Base-by-base conservation (phyloP, 2,797 vertebrate species). In the Myoxocephalus aenaeus region DNA sequence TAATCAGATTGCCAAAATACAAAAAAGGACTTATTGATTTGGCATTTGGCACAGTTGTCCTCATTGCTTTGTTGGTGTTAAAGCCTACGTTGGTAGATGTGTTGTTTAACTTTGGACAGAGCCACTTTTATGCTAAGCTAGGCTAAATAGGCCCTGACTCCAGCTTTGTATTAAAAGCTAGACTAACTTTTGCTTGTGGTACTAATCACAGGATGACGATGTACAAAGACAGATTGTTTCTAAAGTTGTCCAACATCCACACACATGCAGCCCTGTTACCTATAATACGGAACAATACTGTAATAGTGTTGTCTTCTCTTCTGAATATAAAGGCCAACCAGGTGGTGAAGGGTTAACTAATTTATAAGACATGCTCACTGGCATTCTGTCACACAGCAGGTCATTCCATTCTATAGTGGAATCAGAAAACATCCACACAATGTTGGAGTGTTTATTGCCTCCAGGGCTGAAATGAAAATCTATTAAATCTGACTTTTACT, bases 381-480 rank as follows among this genome's bases (percentile, higher is more conserved):
- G 27, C 58, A 25, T 73, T 82, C 36, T 65, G 36, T 66, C 51
- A 53, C 64, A 65, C 63, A 75, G 56, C 66, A 15, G 73, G 64
- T 66, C 48, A 62, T 86, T 80, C 76, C 50, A 71, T 67, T n/a
- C 46, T 53, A 46, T 68, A 56, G 56, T 34, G 22, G 63, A 40
- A 81, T 75, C 65, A 72, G 46, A 11, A 62, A 70, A 70, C 69
- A 73, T 78, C 61, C 11, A 53, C 70, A 20, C 69, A 22, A 2
- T 53, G 56, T 50, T 54, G 51, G 22, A 70, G 75, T 66, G 68
- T 70, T 86, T 85, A 65, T 73, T 18, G 80, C 78, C 69, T 80
- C 58, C 51, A 65, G 73, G 62, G 65, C 44, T 62, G 72, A 77
- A 79, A 77, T 62, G 67, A 84, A 78, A 87, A 77, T 51, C 77